phyloP scores from a whole-genome alignment of 35 echinoderm and acorn worm species.

The Lytechinus pictus region DNA sequence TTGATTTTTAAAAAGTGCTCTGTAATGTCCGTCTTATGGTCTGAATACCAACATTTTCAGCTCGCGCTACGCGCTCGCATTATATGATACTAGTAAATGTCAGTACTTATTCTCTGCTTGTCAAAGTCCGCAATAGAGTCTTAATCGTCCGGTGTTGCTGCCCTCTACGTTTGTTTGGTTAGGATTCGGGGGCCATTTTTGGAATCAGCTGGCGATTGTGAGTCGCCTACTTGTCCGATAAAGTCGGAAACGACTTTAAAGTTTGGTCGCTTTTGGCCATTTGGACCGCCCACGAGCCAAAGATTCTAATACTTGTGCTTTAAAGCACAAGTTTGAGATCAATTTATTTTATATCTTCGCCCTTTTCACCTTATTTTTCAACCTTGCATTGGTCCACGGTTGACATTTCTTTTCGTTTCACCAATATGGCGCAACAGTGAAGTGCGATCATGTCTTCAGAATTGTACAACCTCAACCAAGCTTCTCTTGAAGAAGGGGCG shows the following conservation, averaged over 20 bases:
- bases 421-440: conserved; percentile 76
- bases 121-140: too few relatives aligned
- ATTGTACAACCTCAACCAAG: conserved; percentile 53
- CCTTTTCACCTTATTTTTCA: conserved; percentile 51
- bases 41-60: too few relatives aligned
- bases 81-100: too few relatives aligned
- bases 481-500: conserved; percentile 66
- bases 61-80: too few relatives aligned
- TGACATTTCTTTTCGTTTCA: conserved; percentile 64
- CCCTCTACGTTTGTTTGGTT: too few relatives aligned
- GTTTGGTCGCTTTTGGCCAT: conserved; percentile 33
- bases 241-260: conserved; percentile 48
- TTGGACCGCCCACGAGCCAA: not conserved
- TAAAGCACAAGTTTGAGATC: conserved; percentile 76
- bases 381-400: conserved; percentile 52
- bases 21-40: too few relatives aligned
- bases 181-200: not conserved
- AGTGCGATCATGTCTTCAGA: conserved; percentile 67
- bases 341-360: conserved; percentile 35
- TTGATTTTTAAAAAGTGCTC: too few relatives aligned
- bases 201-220: not conserved
- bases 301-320: conserved; percentile 65
- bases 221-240: not conserved
- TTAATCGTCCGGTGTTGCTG: too few relatives aligned
- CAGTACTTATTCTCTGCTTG: too few relatives aligned